Base-by-base conservation (phyloP, 2,888 invertebrate species). In the Oscheius myriophilus region DNA sequence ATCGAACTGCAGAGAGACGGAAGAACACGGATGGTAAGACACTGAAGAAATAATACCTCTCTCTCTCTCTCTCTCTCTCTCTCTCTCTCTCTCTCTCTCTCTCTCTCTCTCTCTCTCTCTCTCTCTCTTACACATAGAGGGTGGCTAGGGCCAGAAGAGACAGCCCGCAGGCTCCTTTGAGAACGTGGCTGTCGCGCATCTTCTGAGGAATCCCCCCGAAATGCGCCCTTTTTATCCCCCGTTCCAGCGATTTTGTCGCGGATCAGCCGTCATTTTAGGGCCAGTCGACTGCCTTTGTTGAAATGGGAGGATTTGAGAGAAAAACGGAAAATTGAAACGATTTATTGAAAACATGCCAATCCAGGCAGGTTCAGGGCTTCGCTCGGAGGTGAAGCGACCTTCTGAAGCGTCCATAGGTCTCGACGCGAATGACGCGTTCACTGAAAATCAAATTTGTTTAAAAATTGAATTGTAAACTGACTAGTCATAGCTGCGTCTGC, bases 171-270 rank as follows among this genome's bases (percentile, higher is more conserved):
- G 61, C 61, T 16, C 46, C 23, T 18, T 61, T 46, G 23, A 45
- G 49, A 3, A n/a, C 25, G 9, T 46, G 33, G 49, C 46, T 57
- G 21, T 42, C 18, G 46, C 23, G 61, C 61, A 16, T n/a, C n/a
- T 12, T n/a, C n/a, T 42, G 25, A 16, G 49, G 33, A 46, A 49
- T 25, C 43, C 16, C 23, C 23, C 43, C 7, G 9, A 14, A n/a
- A n/a, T 9, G 33, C 33, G 33, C 33, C 33, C 33, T 33, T 33
- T 33, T 33, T 33, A 21, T 43, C 21, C 42, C 43, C 21, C 42
- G 61, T 61, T 61, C 61, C 61, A 61, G 61, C 61, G 61, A 61
- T 61, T 61, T 61, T 61, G 26, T 49, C 61, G 23, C n/a, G 61
- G 61, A 49, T 49, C 18, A 49, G 25, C 46, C 41, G 57, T 9